Conservation (phyloP, 2,113 vertebrate species). For the Channa argus region DNA sequence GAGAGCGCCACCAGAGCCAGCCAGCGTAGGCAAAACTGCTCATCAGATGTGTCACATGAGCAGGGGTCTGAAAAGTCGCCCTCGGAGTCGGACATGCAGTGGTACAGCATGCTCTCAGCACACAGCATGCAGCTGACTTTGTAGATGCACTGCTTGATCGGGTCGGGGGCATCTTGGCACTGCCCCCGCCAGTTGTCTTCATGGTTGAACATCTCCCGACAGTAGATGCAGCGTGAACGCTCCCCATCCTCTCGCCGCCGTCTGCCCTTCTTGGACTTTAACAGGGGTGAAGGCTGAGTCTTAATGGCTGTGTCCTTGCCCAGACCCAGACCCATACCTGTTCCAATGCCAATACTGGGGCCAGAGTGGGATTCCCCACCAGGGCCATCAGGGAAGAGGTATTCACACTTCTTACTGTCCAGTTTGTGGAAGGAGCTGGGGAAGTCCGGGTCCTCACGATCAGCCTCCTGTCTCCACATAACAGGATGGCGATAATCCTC, state of each 20-base stretch:
- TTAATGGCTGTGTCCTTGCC: slow-evolving; percentile 92
- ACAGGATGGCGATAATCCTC: slow-evolving; percentile 98
- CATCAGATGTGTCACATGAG: slow-evolving; percentile 97
- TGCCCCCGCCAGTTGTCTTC: slow-evolving; percentile 97
- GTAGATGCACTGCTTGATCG: slow-evolving; percentile 98
- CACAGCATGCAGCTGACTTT: slow-evolving; percentile 99
- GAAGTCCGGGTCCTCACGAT: slow-evolving; percentile 91
- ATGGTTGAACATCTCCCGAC: slow-evolving; percentile 98
- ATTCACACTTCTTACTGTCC: slow-evolving; percentile 94
- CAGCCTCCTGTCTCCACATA: slow-evolving; percentile 93
- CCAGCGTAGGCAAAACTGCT: slow-evolving; percentile 99
- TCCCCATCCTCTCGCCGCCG: slow-evolving; percentile 97
- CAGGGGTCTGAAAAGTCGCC: slow-evolving; percentile 99
- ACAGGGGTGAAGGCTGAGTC: slow-evolving; percentile 91
- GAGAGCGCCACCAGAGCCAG: slow-evolving; percentile 96
- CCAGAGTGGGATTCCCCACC: slow-evolving; percentile 86
- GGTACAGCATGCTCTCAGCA: slow-evolving; percentile 99
- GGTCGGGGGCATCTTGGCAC: slow-evolving; percentile 97
- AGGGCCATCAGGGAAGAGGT: slow-evolving; percentile 91
- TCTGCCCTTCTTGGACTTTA: slow-evolving; percentile 92
- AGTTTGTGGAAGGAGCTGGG: slow-evolving; percentile 90
- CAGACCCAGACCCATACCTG: slow-evolving; percentile 82
- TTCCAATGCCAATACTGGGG: slow-evolving; percentile 66
- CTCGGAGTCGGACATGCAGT: slow-evolving; percentile 99
- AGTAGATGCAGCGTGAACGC: slow-evolving; percentile 97